These are phyloP conservation scores for Molothrus ater DNA, from an alignment of 2,797 vertebrate genomes.

Conservation along the genomic window DNA sequence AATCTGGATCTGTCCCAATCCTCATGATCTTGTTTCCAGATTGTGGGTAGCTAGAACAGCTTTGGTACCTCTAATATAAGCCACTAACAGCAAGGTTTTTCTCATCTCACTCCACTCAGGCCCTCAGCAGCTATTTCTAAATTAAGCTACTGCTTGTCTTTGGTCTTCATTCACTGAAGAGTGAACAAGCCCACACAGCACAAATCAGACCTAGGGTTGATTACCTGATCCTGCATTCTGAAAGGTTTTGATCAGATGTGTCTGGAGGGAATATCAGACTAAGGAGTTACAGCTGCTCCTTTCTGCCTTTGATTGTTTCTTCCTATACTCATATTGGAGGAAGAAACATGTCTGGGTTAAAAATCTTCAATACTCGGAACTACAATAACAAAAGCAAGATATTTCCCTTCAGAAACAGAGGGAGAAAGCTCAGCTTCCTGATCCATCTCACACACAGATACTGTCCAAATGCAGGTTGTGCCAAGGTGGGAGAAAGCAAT, in stretches of 20 bases:
- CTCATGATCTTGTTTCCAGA: background rate
- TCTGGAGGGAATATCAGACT: background rate
- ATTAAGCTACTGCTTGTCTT: background rate
- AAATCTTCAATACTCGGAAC: background rate
- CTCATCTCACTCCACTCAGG: background rate
- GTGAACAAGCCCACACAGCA: background rate
- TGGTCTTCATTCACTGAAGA: background rate
- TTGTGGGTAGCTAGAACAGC: background rate
- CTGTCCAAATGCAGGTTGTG: background rate
- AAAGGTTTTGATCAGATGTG: background rate
- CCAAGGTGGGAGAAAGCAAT: background rate
- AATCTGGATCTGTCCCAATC: background rate
- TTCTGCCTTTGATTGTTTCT: background rate
- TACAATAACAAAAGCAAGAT: background rate
- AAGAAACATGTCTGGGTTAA: background rate
- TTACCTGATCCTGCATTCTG: background rate
- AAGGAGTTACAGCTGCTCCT: background rate
- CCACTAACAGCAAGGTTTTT: accelerated
- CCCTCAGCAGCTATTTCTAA: background rate
- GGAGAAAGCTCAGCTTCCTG: background rate
- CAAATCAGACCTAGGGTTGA: background rate
- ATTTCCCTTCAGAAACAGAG: background rate
- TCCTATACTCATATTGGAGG: background rate
- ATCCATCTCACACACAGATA: background rate
- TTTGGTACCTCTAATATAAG: background rate